Evolutionary conservation across 2,888 invertebrate species (phyloP), one percentile per base, ranked within the genome.

Genomic region (Trypoxylon attenuatum): DNA sequence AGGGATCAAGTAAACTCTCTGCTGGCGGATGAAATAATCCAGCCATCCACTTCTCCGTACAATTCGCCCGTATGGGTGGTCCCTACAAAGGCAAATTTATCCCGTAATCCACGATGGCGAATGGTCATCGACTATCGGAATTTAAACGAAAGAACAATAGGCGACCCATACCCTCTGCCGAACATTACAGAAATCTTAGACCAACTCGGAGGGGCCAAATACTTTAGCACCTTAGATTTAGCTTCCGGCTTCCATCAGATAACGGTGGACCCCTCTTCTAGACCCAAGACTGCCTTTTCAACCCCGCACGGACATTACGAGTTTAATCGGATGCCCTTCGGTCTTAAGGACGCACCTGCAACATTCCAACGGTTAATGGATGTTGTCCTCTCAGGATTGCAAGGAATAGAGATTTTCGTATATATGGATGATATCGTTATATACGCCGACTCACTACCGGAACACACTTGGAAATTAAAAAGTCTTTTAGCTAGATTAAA

Each of bases 351-450:
- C 27, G 75, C 79, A 1, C 78, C 80, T 1, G 60, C 78, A 2
- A 78, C 76, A 0, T 83, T 84, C 27, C 77, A 80, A 67, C 38
- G 80, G 5, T 33, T 81, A 38, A 84, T 84, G 81, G 76, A 83
- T 45, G 68, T 33, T 1, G 75, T 82, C 5, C 56, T 84, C 19
- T 15, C 61, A 0, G 80, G 81, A 5, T 27, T 83, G 0, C 74
- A 78, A 70, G 72, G 75, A 41, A 58, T 42, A 2, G 49, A 57
- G 5, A 80, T 81, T 53, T 78, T 87, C 21, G 81, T 85, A 0
- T 87, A 85, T 53, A 42, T 86, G 8, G 84, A 87, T 47, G 84
- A 87, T 58, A 78, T 85, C 5, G 75, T 86, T n/a, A n/a, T n/a
- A n/a, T n/a, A n/a, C n/a, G n/a, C n/a, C n/a, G n/a, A n/a, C n/a